Evolutionary conservation across 2,113 vertebrate genomes (phyloP).

Genomic region (Solenodon paradoxus): DNA sequence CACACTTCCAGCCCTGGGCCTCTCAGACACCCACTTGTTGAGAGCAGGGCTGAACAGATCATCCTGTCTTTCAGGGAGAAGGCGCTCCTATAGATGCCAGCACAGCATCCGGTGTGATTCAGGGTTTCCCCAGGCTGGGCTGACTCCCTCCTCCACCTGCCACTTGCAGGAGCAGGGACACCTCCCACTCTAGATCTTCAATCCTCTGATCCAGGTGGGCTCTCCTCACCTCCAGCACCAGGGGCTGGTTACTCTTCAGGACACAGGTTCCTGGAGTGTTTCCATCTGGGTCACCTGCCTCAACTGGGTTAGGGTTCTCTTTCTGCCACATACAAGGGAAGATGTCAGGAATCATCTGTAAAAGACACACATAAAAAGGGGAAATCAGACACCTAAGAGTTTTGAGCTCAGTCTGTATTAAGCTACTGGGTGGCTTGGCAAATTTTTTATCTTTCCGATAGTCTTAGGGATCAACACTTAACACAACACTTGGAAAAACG

Average conservation of each 20-base stretch:
- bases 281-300: neutral
- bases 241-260: conserved; percentile 23
- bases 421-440: neutral
- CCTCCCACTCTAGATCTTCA: conserved; percentile 67
- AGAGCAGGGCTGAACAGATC: neutral
- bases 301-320: accelerated
- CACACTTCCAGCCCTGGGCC: accelerated
- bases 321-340: conserved; percentile 1
- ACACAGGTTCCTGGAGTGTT: conserved; percentile 31
- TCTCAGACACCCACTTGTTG: neutral
- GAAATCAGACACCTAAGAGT: neutral
- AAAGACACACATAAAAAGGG: neutral
- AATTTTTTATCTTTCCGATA: neutral
- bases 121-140: neutral
- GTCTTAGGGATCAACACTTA: neutral
- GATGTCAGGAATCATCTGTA: neutral
- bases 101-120: neutral
- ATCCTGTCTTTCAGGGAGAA: neutral
- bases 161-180: conserved; percentile 41
- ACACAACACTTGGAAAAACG: neutral
- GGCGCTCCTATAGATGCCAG: neutral
- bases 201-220: conserved; percentile 61
- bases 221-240: conserved; percentile 75
- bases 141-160: neutral
- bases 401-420: neutral